Evolutionary conservation across 2,888 invertebrate species (phyloP).

Genomic region (Drosophila borborema): DNA sequence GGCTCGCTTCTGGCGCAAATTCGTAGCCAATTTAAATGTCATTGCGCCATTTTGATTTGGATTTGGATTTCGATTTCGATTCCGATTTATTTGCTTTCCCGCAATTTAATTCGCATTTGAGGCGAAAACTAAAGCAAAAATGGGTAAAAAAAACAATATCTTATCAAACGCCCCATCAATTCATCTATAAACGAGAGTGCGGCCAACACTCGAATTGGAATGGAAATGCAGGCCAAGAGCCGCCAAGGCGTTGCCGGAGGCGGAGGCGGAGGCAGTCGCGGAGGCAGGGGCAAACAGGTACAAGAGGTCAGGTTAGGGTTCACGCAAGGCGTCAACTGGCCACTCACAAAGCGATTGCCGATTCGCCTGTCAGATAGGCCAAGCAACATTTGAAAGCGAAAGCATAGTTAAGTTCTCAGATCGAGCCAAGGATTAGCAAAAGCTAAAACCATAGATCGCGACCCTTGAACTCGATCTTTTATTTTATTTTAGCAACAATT

Average conservation of each 20-base stretch:
- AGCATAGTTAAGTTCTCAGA: constrained; percentile 41
- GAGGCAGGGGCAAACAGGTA: constrained; percentile 19
- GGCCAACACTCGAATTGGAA: constrained; percentile 35
- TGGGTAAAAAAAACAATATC: constrained; percentile 34
- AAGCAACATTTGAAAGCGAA: constrained; percentile 41
- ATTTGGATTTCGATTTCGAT: constrained; percentile 55
- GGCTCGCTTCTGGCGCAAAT: constrained; percentile 54
- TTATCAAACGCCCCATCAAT: constrained; percentile 60
- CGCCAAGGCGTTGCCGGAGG: background rate
- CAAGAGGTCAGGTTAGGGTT: constrained; percentile 49
- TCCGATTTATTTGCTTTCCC: constrained; percentile 54
- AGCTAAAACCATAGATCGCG: background rate
- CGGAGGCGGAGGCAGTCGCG: constrained; percentile 1
- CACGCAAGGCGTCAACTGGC: constrained; percentile 69
- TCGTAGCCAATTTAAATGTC: constrained; percentile 78
- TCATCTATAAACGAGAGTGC: constrained; percentile 55
- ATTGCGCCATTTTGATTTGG: constrained; percentile 75
- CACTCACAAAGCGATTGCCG: constrained; percentile 69
- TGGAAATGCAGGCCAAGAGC: background rate
- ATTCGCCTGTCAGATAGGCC: constrained; percentile 56
- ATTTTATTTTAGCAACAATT: background rate
- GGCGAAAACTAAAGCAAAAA: constrained; percentile 27
- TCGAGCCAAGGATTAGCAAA: constrained; percentile 9
- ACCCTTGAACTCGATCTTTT: constrained; percentile 10
- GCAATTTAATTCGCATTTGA: constrained; percentile 53